Percentiles rank a stretch among this genome's conserved stretches.
These are phyloP conservation scores for Bergia puertoricense DNA, from an alignment of 92 coral and sea anemone species.

Conservation along the genomic window DNA sequence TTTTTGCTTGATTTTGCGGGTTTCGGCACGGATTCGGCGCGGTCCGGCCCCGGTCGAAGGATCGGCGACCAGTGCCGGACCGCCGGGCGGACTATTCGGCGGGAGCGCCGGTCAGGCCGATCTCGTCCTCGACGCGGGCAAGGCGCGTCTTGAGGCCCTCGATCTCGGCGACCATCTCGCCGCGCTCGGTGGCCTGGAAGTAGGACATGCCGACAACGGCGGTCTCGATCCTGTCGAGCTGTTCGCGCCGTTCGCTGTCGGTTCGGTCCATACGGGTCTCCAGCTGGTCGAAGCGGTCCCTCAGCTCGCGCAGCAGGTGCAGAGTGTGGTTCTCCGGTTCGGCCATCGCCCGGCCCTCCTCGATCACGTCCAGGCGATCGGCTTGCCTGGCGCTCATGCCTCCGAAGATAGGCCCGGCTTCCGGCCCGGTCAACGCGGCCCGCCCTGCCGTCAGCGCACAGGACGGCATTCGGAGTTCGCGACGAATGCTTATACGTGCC, in stretches of 20 bases:
- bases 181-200: slow-evolving; percentile 11
- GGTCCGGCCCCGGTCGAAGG: slow-evolving; percentile 18
- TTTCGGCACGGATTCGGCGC: slow-evolving; percentile 16
- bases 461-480: slow-evolving; percentile 16
- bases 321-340: slow-evolving; percentile 3
- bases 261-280: no score
- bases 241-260: not conserved
- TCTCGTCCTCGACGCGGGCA: slow-evolving; percentile 16
- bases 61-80: slow-evolving; percentile 16
- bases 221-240: slow-evolving; percentile 6
- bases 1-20: slow-evolving; percentile 12
- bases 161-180: slow-evolving; percentile 9
- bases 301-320: not conserved
- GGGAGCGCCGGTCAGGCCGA: slow-evolving; percentile 18
- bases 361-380: slow-evolving; percentile 12
- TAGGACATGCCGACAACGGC: slow-evolving; percentile 12
- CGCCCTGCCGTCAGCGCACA: slow-evolving; percentile 17
- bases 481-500: slow-evolving; percentile 13
- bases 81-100: slow-evolving; percentile 17
- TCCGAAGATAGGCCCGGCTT: slow-evolving; percentile 15
- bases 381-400: slow-evolving; percentile 16
- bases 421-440: slow-evolving; percentile 19
- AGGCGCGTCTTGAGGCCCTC: slow-evolving; percentile 16
- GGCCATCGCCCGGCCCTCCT: not conserved
- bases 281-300: not conserved